Conservation (phyloP, 2,113 vertebrate genomes). For the Hippotragus niger region DNA sequence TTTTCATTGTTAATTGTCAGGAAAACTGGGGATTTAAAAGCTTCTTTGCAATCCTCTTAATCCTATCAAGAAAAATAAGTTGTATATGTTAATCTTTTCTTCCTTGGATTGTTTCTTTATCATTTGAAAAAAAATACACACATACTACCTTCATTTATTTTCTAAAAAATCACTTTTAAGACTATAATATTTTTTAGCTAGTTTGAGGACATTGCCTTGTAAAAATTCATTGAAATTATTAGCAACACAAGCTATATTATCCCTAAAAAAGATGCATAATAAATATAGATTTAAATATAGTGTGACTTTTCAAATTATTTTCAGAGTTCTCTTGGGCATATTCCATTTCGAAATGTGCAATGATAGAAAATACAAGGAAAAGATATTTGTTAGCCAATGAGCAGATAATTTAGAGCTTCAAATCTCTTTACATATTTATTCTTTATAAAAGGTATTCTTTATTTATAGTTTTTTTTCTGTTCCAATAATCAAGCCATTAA, state of each 20-base stretch:
- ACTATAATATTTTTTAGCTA: slow-evolving; percentile 45
- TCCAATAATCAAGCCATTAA: slow-evolving; percentile 78
- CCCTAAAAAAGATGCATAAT: slow-evolving; percentile 47
- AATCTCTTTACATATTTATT: slow-evolving; percentile 56
- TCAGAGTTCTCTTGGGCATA: slow-evolving; percentile 67
- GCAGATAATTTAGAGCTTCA: slow-evolving; percentile 45
- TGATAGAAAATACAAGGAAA: slow-evolving; percentile 41
- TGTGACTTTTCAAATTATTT: slow-evolving; percentile 41
- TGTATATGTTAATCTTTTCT: slow-evolving; percentile 71
- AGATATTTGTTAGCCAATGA: slow-evolving; percentile 50
- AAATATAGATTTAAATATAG: slow-evolving; percentile 47
- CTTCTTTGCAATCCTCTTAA: slow-evolving; percentile 80
- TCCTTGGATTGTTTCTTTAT: slow-evolving; percentile 58
- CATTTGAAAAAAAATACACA: neutral
- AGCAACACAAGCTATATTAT: slow-evolving; percentile 36
- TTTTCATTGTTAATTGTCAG: slow-evolving; percentile 88
- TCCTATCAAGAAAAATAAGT: slow-evolving; percentile 79
- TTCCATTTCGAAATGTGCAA: slow-evolving; percentile 38
- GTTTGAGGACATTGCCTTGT: slow-evolving; percentile 38
- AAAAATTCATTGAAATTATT: slow-evolving; percentile 62
- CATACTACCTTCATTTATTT: slow-evolving; percentile 61
- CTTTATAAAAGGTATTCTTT: slow-evolving; percentile 61
- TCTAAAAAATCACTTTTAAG: slow-evolving; percentile 43
- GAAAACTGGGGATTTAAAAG: slow-evolving; percentile 79
- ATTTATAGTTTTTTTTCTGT: slow-evolving; percentile 75